phyloP scores from a whole-genome alignment of 2,888 invertebrate species.

The Lydus trimaculatus region DNA sequence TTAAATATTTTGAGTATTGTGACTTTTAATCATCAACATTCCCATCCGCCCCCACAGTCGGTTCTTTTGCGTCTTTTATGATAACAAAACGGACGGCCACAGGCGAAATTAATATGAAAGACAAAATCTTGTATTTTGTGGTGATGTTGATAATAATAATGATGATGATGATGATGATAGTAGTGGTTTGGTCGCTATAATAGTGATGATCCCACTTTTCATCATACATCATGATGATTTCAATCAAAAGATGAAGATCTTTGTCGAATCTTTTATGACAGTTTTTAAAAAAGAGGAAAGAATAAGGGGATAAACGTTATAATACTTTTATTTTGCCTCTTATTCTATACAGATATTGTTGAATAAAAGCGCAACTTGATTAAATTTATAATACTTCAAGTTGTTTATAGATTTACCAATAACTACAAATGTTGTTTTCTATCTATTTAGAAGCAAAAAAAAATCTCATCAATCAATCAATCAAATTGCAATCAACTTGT shows the following conservation, averaged over 20 bases:
- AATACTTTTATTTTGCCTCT: not conserved
- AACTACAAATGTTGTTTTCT: not conserved
- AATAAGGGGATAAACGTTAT: not conserved
- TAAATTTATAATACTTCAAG: not conserved
- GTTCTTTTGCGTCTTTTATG: conserved; percentile 43
- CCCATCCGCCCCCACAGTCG: conserved; percentile 12
- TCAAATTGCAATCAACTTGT: not conserved
- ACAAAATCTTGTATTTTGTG: conserved; percentile 4
- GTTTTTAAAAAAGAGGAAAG: not conserved
- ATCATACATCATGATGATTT: not conserved
- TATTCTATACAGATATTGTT: not conserved
- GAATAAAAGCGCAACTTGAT: not conserved
- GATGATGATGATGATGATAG: not conserved
- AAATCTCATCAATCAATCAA: not conserved
- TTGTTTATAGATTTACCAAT: not conserved
- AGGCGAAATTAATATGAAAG: conserved; percentile 45
- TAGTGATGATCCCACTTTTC: not conserved
- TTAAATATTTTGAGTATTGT: no score
- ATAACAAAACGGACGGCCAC: conserved; percentile 39
- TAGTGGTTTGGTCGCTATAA: not conserved
- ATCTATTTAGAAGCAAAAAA: not conserved
- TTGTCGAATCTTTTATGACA: not conserved
- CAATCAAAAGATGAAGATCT: not conserved
- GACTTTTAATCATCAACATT: not conserved
- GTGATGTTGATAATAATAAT: not conserved